These are phyloP conservation scores for Rhodinocichla rosea DNA, from an alignment of 2,113 vertebrate genomes.

Conservation along the genomic window DNA sequence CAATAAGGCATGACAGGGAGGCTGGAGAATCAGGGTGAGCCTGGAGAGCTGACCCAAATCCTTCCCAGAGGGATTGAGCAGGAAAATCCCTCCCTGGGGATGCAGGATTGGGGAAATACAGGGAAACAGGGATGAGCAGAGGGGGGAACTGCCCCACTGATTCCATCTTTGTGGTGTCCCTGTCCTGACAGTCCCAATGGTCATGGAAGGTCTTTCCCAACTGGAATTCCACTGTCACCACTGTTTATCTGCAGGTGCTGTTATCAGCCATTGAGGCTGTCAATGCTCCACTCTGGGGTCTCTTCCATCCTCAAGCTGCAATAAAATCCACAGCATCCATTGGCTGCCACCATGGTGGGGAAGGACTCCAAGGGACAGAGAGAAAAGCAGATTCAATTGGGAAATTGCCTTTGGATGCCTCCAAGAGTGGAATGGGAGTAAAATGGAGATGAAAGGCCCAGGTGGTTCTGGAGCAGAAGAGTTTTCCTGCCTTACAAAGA, in stretches of 20 bases:
- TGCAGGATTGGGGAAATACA: background rate
- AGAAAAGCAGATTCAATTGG: background rate
- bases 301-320: background rate
- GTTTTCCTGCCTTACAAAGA: background rate
- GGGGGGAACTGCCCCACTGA: background rate
- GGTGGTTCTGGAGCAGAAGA: background rate
- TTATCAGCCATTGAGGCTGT: too few relatives aligned
- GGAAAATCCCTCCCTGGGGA: background rate
- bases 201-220: background rate
- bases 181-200: background rate
- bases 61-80: background rate
- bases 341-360: accelerated
- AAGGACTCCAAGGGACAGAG: background rate
- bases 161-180: accelerated
- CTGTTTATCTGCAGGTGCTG: background rate
- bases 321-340: background rate
- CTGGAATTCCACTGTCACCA: background rate
- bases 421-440: background rate
- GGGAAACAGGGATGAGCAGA: background rate
- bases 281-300: accelerated
- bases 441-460: background rate
- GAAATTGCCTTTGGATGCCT: background rate
- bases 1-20: background rate
- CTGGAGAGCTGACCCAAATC: background rate
- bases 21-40: background rate